Base-by-base conservation (phyloP, 2,113 vertebrate species). In the Paramormyrops kingsleyae region DNA sequence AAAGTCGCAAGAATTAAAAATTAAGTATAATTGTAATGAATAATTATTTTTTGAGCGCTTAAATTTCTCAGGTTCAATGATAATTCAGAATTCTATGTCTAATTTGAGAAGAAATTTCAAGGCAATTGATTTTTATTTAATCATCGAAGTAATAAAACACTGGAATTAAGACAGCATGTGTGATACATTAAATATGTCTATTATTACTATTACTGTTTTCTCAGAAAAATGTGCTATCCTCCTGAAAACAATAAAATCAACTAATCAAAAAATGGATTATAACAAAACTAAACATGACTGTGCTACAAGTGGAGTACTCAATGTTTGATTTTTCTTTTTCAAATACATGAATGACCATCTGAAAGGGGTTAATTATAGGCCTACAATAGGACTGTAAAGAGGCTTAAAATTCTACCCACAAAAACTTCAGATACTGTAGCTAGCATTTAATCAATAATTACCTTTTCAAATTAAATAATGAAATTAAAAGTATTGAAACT, bases 351-450 rank as follows among this genome's bases (percentile, higher is more conserved):
- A 70, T 50, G 49, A 42, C 83, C 52, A 53, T 56, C 66, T 39
- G 83, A 91, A 88, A 88, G 47, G 83, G 42, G 86, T 74, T 84
- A 87, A 84, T 88, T 83, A 89, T 89, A 53, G 4, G 52, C 52
- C 17, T 19, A 47, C 35, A 66, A 90, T 52, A 39, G 52, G 46
- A 66, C 59, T 42, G 39, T 83, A 62, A 5, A 74, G 9, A 35
- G 8, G 5, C 31, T 19, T 5, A 87, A 31, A 52, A 87, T 53
- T 66, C 39, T 80, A 50, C 87, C 35, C 46, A 87, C 24, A 50
- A n/a, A 52, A 50, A 42, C 42, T 24, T 50, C 70, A 53, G 10
- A 13, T 35, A n/a, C n/a, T n/a, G n/a, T n/a, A 47, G n/a, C 44
- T 44, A 80, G 19, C 19, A 77, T 89, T 89, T 77, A 80, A 87